Percentiles rank a stretch among this genome's conserved stretches.
phyloP scores from a whole-genome alignment of 2,113 vertebrate genomes.

The Ailurus styani region DNA sequence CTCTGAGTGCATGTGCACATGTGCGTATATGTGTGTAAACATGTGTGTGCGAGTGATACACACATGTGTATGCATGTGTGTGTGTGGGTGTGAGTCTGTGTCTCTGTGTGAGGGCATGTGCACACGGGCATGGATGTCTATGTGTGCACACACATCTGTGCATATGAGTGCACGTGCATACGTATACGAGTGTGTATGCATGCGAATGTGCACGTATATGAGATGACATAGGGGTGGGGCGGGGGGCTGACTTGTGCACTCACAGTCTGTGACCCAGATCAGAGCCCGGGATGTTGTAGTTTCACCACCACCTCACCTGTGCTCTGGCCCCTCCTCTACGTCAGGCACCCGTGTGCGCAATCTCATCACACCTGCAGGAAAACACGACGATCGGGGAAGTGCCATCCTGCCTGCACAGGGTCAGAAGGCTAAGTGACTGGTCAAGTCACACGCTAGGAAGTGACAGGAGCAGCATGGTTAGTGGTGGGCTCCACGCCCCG shows the following conservation, averaged over 20 bases:
- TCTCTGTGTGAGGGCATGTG: neutral
- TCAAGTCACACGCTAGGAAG: neutral
- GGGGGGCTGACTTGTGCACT: neutral
- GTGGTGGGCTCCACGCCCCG: rapidly evolving
- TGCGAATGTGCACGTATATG: neutral
- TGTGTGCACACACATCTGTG: too few species aligned
- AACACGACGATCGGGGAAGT: rapidly evolving
- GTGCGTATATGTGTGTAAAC: neutral
- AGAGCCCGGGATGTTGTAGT: neutral
- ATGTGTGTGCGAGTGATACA: neutral
- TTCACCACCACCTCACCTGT: rapidly evolving
- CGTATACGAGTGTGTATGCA: neutral
- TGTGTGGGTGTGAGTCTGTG: neutral
- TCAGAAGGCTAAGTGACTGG: neutral
- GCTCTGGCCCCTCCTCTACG: rapidly evolving
- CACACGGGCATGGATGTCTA: too few species aligned
- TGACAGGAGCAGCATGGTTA: rapidly evolving
- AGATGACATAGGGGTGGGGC: rapidly evolving
- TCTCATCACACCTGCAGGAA: neutral
- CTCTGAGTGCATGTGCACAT: neutral
- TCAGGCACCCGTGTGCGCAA: neutral
- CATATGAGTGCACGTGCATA: neutral
- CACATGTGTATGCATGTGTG: neutral
- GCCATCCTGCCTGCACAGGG: neutral
- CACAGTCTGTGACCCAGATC: too few species aligned